Conservation (phyloP, 2,797 vertebrate species). For the Sciurus vulgaris region DNA sequence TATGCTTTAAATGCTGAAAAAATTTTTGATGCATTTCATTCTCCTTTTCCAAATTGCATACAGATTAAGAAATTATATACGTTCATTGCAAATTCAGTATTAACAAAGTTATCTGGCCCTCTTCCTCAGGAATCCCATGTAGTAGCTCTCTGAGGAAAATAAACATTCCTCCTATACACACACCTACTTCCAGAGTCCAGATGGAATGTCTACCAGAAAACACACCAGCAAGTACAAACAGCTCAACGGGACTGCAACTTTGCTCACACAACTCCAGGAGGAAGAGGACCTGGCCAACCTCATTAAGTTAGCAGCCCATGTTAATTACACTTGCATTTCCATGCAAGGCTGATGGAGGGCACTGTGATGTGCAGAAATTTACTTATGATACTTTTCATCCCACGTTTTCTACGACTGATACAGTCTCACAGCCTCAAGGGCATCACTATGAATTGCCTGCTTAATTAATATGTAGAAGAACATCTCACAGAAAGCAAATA, state of each 20-base stretch:
- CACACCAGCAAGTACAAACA: background rate
- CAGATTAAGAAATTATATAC: background rate
- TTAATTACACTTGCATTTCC: background rate
- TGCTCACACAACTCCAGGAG: background rate
- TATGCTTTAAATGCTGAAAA: background rate
- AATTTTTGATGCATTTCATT: background rate
- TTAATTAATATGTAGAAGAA: background rate
- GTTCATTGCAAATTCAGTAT: background rate
- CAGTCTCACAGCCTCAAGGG: background rate
- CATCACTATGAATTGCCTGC: background rate
- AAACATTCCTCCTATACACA: background rate
- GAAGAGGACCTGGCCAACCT: background rate
- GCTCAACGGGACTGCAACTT: accelerated
- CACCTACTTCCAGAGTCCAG: background rate
- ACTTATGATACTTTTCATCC: background rate
- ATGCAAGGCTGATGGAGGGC: accelerated
- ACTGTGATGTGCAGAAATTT: background rate
- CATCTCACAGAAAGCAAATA: background rate
- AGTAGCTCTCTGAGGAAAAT: background rate
- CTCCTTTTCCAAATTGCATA: background rate
- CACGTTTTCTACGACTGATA: background rate
- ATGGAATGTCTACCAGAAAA: background rate
- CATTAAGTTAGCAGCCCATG: background rate
- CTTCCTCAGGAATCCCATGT: background rate
- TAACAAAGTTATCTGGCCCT: background rate